phyloP scores from a whole-genome alignment of 2,113 vertebrate genomes.

The Cricetomys ansorgei region DNA sequence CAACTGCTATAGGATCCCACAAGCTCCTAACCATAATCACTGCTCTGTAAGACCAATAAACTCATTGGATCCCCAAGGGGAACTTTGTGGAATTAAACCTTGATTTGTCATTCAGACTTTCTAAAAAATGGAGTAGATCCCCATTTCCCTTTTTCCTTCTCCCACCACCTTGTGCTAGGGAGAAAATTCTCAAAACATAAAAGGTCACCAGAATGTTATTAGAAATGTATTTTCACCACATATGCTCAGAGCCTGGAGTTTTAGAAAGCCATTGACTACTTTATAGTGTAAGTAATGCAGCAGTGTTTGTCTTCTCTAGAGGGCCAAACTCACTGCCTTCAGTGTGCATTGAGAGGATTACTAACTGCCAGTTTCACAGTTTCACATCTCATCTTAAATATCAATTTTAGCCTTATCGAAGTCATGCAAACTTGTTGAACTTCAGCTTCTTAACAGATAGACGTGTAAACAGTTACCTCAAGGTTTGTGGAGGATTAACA shows the following conservation, averaged over 20 bases:
- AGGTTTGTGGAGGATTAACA: background rate
- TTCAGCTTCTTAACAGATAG: background rate
- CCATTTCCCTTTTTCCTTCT: background rate
- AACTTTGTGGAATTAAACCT: background rate
- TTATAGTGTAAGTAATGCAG: background rate
- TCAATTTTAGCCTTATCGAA: background rate
- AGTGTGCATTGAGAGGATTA: background rate
- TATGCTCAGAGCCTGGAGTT: background rate
- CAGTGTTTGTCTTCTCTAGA: background rate
- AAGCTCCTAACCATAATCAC: background rate
- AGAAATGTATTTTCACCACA: background rate
- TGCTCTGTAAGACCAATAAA: background rate
- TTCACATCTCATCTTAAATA: slow-evolving; percentile 5
- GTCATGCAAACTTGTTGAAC: background rate
- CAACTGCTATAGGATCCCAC: background rate
- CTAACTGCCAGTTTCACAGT: background rate
- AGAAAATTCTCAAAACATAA: background rate
- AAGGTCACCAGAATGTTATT: background rate
- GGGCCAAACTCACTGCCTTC: background rate
- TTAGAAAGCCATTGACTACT: background rate
- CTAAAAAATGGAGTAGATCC: background rate
- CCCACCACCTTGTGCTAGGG: background rate
- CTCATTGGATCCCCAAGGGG: background rate
- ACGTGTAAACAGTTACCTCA: background rate
- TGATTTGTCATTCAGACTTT: background rate